Conservation (phyloP, 2,888 invertebrate species). For the Heteromurus nitidus region DNA sequence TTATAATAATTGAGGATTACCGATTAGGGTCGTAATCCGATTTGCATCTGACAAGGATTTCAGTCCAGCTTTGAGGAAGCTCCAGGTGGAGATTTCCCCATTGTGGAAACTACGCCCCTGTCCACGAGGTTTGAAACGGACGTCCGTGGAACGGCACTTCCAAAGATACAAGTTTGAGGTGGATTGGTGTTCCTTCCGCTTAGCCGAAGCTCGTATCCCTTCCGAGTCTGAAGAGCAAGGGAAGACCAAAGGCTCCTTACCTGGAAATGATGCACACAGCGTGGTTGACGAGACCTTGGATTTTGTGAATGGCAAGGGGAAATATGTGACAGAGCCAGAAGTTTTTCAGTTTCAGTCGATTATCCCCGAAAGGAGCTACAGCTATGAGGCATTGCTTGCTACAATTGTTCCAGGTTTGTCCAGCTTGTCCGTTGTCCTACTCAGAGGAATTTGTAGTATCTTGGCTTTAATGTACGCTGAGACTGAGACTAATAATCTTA, state of each 20-base stretch:
- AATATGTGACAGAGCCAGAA: slow-evolving; percentile 42
- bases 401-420: slow-evolving; percentile 61
- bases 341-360: slow-evolving; percentile 56
- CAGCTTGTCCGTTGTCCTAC: background rate
- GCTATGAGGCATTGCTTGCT: slow-evolving; percentile 67
- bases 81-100: slow-evolving; percentile 88
- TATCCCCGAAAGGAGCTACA: slow-evolving; percentile 71
- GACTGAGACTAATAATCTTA: background rate
- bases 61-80: slow-evolving; percentile 81
- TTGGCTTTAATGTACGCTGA: background rate
- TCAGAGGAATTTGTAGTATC: background rate
- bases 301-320: slow-evolving; percentile 40
- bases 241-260: slow-evolving; percentile 11
- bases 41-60: slow-evolving; percentile 86
- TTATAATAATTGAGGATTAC: too few relatives aligned
- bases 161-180: slow-evolving; percentile 85
- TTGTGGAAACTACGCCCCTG: slow-evolving; percentile 86
- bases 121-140: slow-evolving; percentile 88
- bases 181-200: slow-evolving; percentile 92
- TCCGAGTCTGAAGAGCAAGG: slow-evolving; percentile 24
- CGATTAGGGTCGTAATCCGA: slow-evolving; percentile 84
- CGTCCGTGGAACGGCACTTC: slow-evolving; percentile 89
- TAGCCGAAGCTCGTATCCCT: slow-evolving; percentile 74
- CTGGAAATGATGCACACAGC: background rate
- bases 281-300: slow-evolving; percentile 49